Percentiles rank a stretch among this genome's conserved stretches.
Conservation (phyloP, 1,140 invertebrate genomes). For the Bactericera cockerelli region DNA sequence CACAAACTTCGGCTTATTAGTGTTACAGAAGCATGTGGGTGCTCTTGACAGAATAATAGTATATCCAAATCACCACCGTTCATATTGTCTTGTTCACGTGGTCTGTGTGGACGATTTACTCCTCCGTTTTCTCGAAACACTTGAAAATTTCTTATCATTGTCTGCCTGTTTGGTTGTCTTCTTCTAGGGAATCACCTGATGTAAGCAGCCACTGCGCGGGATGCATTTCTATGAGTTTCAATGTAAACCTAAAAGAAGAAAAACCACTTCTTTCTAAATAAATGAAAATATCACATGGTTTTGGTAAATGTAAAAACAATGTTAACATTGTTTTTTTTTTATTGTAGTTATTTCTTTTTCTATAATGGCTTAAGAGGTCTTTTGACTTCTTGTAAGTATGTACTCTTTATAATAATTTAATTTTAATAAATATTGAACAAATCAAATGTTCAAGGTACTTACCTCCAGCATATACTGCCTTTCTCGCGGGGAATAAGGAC, state of each 20-base stretch:
- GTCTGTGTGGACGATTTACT: background rate
- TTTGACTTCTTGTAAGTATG: too few species aligned
- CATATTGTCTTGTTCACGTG: background rate
- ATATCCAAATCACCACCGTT: background rate
- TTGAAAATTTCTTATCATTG: background rate
- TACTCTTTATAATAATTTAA: too few species aligned
- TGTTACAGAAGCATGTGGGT: background rate
- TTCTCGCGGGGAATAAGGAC: background rate
- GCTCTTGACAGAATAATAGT: background rate
- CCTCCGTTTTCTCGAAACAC: background rate
- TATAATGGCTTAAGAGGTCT: too few species aligned
- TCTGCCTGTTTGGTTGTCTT: background rate
- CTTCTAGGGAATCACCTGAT: background rate
- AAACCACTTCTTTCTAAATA: background rate
- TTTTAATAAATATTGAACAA: too few species aligned
- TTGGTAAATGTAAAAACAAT: background rate
- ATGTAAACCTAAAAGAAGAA: background rate
- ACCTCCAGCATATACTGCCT: background rate
- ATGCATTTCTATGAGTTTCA: background rate
- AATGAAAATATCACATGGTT: too few species aligned
- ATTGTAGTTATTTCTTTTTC: too few species aligned
- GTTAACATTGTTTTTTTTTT: too few species aligned
- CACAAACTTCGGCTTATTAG: background rate
- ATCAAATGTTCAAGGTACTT: background rate
- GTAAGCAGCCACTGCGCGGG: too few species aligned